Evolutionary conservation across 1,140 invertebrate genomes (phyloP).

Genomic region (Drosophila mauritiana): DNA sequence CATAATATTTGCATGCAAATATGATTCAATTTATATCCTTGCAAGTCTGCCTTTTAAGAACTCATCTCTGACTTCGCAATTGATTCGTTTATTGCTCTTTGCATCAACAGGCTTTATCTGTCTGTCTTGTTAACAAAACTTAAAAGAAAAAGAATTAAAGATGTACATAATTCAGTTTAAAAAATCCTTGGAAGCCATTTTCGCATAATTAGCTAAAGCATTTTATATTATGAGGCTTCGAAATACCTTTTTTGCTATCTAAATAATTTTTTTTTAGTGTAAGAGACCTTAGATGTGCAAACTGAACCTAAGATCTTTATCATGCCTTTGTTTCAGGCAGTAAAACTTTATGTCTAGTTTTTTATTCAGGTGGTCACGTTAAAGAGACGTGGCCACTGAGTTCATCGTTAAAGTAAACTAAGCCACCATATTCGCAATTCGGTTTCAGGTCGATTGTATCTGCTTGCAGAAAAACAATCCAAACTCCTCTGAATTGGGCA

Average conservation of each 20-base stretch:
- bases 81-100: constrained; percentile 54
- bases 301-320: constrained; percentile 41
- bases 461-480: constrained; percentile 1
- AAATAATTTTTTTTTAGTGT: constrained; percentile 3
- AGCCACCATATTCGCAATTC: constrained; percentile 25
- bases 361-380: constrained; percentile 40
- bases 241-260: background rate
- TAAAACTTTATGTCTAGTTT: constrained; percentile 42
- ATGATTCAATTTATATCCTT: constrained; percentile 25
- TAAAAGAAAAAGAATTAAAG: background rate
- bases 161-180: too few relatives aligned
- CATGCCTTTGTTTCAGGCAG: constrained; percentile 23
- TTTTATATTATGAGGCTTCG: background rate
- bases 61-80: constrained; percentile 35
- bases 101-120: background rate
- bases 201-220: background rate
- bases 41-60: constrained; percentile 21
- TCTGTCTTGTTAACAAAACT: background rate
- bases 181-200: too few relatives aligned
- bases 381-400: constrained; percentile 38
- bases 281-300: background rate
- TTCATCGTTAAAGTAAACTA: constrained; percentile 19
- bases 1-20: constrained; percentile 48
- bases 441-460: constrained; percentile 8
- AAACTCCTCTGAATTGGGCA: constrained; percentile 1